A percentile compares a stretch with the other conserved stretches of the same genome.
These are phyloP conservation scores for Tragelaphus buxtoni DNA, from an alignment of 2,113 vertebrate genomes.

Conservation along the genomic window DNA sequence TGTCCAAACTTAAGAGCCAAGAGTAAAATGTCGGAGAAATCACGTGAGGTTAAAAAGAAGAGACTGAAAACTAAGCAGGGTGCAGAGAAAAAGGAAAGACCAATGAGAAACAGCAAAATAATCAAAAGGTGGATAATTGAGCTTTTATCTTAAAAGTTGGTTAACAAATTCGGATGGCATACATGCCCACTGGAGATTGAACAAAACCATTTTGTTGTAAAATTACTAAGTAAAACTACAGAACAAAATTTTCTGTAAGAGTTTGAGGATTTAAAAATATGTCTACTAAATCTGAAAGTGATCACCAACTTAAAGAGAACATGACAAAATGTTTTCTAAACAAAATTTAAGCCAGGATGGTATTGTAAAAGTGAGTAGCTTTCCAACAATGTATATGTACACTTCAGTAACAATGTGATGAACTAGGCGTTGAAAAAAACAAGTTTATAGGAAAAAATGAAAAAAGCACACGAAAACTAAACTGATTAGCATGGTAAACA, in stretches of 20 bases:
- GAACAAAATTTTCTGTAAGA: neutral
- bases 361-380: neutral
- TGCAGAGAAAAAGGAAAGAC: neutral
- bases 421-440: neutral
- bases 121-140: neutral
- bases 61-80: neutral
- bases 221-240: neutral
- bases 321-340: neutral
- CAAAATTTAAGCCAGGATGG: neutral
- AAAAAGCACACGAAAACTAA: slow-evolving; percentile 32
- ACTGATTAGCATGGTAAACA: neutral
- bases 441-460: neutral
- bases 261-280: neutral
- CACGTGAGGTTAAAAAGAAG: neutral
- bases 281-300: neutral
- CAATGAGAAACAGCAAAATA: neutral
- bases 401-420: neutral
- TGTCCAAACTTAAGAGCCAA: neutral
- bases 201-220: neutral
- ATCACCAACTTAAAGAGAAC: slow-evolving; percentile 7
- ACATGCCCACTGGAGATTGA: neutral
- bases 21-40: neutral
- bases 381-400: neutral
- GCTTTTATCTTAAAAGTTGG: neutral
- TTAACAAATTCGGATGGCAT: neutral